Evolutionary conservation across 2,888 invertebrate species (phyloP), one percentile per base, ranked within the genome.

Genomic region (Bursaphelenchus okinawaensis): DNA sequence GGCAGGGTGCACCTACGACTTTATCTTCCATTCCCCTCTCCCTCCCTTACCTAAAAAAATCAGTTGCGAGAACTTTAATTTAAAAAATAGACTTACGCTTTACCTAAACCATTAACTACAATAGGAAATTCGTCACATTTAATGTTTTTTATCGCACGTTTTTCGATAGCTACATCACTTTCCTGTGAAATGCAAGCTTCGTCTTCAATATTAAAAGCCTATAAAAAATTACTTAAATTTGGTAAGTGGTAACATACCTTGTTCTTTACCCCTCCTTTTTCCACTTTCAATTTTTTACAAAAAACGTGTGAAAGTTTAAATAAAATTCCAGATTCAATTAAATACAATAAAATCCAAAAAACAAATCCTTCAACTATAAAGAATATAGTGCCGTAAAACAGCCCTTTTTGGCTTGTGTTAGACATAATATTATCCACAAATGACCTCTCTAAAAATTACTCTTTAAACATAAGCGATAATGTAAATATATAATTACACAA

Each of bases 381-480:
- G 71, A 77, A 76, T 9, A 74, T 63, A 1, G 76, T 69, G 20
- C 65, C 68, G 16, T 70, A 55, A 6, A 73, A 58, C 31, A 78
- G 72, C 40, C 76, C 76, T 55, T 70, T 67, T 22, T 71, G 64
- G 20, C 22, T 19, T 7, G 31, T 40, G 22, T 19, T 19, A 20
- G 16, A 27, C 16, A 66, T 27, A 20, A 64, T 59, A 52, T 62
- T 60, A 52, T 52, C 52, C 29, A 62, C 60, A 27, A 29, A 64
- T 9, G 51, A 22, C 22, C 29, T 20, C 24, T 64, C 64, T 64
- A 22, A 23, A 28, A 9, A 12, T 23, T 20, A 16, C 40, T 2
- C 12, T 20, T 23, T 61, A 20, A 60, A 7, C 16, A 23, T 20
- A 24, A 20, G 4, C 16, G n/a, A 19, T 16, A 62, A 0, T 24